Evolutionary conservation across 2,113 vertebrate genomes (phyloP).

Genomic region (Dasyurus viverrinus): DNA sequence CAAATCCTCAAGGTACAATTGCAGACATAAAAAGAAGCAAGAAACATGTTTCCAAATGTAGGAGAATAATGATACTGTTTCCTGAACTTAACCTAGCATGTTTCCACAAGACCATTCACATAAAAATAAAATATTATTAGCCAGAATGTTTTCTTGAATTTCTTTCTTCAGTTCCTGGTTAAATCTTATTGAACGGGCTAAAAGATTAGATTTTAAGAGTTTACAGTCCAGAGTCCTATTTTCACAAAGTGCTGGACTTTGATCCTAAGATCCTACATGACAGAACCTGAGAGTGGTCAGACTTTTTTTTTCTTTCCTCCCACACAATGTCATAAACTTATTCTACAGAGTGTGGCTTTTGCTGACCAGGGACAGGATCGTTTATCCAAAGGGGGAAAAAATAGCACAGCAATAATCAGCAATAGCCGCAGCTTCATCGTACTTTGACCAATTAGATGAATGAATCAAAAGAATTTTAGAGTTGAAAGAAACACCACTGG

Average conservation of each 20-base stretch:
- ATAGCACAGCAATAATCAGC: not conserved
- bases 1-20: not conserved
- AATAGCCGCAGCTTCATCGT: not conserved
- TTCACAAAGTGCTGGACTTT: not conserved
- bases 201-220: not conserved
- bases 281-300: not conserved
- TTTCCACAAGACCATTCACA: not conserved
- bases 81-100: not conserved
- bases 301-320: not conserved
- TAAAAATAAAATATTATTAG: conserved; percentile 4
- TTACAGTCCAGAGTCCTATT: not conserved
- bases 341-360: not conserved
- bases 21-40: not conserved
- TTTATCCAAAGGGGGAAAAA: not conserved
- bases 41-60: not conserved
- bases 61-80: not conserved
- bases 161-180: not conserved
- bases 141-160: not conserved
- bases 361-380: not conserved
- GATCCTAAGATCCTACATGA: not conserved
- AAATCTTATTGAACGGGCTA: not conserved
- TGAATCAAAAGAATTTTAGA: not conserved
- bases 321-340: not conserved
- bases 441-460: not conserved
- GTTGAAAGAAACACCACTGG: not conserved